Percentiles rank a stretch among this genome's conserved stretches.
These are phyloP conservation scores for Mamestra configurata DNA, from an alignment of 1,140 invertebrate species.

Conservation along the genomic window DNA sequence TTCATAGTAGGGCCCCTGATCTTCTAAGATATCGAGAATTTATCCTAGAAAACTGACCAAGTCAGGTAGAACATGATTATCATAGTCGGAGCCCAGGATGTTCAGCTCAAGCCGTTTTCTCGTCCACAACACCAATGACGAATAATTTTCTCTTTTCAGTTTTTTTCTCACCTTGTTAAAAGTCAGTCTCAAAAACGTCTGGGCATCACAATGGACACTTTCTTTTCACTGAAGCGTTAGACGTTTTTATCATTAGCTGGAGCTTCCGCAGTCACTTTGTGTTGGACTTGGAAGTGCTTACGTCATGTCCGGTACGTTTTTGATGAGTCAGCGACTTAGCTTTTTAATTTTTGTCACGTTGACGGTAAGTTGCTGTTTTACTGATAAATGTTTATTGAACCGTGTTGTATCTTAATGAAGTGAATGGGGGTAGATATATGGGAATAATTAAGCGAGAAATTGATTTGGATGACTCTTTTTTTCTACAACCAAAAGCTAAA, in stretches of 20 bases:
- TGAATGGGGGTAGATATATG: too few relatives aligned
- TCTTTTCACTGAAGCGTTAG: constrained; percentile 4
- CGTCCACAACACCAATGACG: neutral
- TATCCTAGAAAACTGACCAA: too few relatives aligned
- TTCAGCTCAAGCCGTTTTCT: neutral
- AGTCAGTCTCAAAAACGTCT: constrained; percentile 1
- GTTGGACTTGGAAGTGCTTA: constrained; percentile 21
- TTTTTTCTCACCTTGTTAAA: neutral
- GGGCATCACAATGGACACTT: constrained; percentile 5
- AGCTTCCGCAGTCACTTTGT: constrained; percentile 39
- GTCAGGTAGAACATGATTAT: too few relatives aligned
- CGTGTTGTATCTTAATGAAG: too few relatives aligned
- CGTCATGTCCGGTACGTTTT: constrained; percentile 33
- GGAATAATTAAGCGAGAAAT: too few relatives aligned
- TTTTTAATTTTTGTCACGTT: constrained; percentile 1
- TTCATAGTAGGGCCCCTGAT: too few relatives aligned
- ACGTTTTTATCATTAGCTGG: constrained; percentile 40
- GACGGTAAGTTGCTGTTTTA: neutral
- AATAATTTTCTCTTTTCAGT: neutral
- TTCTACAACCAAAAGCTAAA: too few relatives aligned
- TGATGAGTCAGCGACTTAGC: constrained; percentile 16
- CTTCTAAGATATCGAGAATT: too few relatives aligned
- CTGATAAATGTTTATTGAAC: too few relatives aligned
- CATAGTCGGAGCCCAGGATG: neutral
- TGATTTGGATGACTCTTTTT: too few relatives aligned